Evolutionary conservation across 2,113 vertebrate genomes (phyloP).

Genomic region (Prunella fulvescens): DNA sequence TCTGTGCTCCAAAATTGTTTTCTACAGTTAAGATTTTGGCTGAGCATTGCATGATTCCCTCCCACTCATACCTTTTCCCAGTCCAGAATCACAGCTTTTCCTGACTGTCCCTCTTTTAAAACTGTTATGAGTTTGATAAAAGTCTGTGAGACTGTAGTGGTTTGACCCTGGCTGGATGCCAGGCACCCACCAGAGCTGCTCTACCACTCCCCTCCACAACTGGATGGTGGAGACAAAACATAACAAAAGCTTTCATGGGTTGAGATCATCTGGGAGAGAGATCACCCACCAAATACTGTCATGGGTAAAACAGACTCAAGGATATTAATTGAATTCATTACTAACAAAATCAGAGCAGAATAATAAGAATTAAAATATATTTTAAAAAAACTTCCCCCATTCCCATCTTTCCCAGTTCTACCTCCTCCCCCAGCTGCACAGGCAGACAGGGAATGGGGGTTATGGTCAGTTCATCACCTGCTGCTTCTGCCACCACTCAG

Average conservation of each 20-base stretch:
- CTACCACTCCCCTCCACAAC: neutral
- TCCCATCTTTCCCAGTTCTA: neutral
- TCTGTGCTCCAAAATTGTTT: neutral
- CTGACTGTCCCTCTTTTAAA: conserved; percentile 25
- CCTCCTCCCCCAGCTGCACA: neutral
- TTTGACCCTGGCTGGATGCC: neutral
- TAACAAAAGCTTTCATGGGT: no score
- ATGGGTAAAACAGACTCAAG: neutral
- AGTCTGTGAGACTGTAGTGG: neutral
- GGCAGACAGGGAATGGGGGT: neutral
- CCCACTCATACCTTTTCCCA: neutral
- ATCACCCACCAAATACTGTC: neutral
- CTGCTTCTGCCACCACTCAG: neutral
- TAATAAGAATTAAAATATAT: neutral
- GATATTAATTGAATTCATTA: neutral
- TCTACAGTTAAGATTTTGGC: neutral
- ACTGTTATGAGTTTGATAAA: conserved; percentile 16
- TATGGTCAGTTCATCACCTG: neutral
- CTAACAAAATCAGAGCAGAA: neutral
- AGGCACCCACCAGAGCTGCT: neutral
- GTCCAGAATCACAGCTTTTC: neutral
- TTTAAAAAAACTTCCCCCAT: neutral
- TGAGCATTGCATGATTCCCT: neutral
- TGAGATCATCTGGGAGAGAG: neutral
- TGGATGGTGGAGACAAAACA: neutral